Percentiles rank a stretch among this genome's conserved stretches.
Evolutionary conservation across 2,888 invertebrate genomes (phyloP).

Genomic region (Ectemnius continuus): DNA sequence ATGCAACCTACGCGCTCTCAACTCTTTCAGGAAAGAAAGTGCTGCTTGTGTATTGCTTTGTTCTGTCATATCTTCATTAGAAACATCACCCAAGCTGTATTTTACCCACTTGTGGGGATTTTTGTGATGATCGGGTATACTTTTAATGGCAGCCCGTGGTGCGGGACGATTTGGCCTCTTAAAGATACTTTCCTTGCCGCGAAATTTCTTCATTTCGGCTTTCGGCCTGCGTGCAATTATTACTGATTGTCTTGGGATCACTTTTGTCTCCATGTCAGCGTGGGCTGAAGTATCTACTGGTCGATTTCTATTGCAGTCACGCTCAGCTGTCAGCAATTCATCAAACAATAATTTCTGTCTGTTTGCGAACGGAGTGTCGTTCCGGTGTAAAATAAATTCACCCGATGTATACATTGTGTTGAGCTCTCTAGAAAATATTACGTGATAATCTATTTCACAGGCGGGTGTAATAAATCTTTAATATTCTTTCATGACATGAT

Average conservation of each 20-base stretch:
- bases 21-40: conserved; percentile 85
- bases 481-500: too few species aligned
- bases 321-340: conserved; percentile 83
- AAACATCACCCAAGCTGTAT: conserved; percentile 89
- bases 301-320: conserved; percentile 73
- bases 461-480: too few species aligned
- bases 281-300: not conserved
- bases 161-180: conserved; percentile 86
- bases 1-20: conserved; percentile 80
- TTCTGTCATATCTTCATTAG: conserved; percentile 87
- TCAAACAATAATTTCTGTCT: conserved; percentile 86
- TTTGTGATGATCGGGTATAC: conserved; percentile 80
- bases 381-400: conserved; percentile 60
- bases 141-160: conserved; percentile 77
- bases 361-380: conserved; percentile 77
- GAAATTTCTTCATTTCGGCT: conserved; percentile 82
- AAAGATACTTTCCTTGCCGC: conserved; percentile 88
- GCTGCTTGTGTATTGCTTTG: conserved; percentile 88
- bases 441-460: too few species aligned
- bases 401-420: conserved; percentile 46
- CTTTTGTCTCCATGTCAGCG: not conserved
- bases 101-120: conserved; percentile 91
- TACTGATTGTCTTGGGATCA: conserved; percentile 36
- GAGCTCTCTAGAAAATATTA: not conserved
- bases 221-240: conserved; percentile 77